Evolutionary conservation across 2,797 vertebrate genomes (phyloP).

Genomic region (Urosaurus nigricauda): DNA sequence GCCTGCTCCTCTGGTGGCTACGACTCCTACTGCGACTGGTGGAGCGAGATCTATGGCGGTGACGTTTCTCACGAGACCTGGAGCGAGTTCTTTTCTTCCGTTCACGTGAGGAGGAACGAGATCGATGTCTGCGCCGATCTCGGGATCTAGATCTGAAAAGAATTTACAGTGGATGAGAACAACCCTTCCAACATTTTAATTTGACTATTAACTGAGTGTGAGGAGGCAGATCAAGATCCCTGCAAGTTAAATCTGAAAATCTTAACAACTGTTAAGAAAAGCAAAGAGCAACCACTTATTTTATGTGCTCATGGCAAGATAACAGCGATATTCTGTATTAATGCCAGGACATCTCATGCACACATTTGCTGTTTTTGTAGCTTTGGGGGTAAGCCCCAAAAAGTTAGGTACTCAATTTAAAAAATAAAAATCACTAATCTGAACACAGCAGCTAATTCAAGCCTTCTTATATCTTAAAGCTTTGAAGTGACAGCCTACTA

Average conservation of each 20-base stretch:
- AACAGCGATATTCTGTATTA: neutral
- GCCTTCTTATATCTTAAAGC: neutral
- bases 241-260: neutral
- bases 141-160: slow-evolving; percentile 81
- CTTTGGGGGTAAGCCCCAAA: neutral
- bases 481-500: neutral
- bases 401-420: neutral
- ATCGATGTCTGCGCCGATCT: slow-evolving; percentile 81
- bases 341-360: neutral
- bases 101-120: slow-evolving; percentile 83
- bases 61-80: slow-evolving; percentile 83
- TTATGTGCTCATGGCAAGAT: neutral
- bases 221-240: neutral
- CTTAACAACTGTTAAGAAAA: neutral
- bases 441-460: neutral
- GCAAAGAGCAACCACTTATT: neutral
- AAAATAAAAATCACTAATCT: neutral
- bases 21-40: slow-evolving; percentile 82
- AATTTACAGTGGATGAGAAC: slow-evolving; percentile 5
- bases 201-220: neutral
- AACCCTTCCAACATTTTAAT: neutral
- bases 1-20: slow-evolving; percentile 84
- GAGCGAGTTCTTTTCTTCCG: slow-evolving; percentile 84
- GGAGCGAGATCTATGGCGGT: slow-evolving; percentile 81
- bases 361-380: neutral